Percentiles rank a stretch among this genome's conserved stretches.
These are phyloP conservation scores for Halocynthia roretzi DNA, from an alignment of 23 tunicate genomes.

Conservation along the genomic window DNA sequence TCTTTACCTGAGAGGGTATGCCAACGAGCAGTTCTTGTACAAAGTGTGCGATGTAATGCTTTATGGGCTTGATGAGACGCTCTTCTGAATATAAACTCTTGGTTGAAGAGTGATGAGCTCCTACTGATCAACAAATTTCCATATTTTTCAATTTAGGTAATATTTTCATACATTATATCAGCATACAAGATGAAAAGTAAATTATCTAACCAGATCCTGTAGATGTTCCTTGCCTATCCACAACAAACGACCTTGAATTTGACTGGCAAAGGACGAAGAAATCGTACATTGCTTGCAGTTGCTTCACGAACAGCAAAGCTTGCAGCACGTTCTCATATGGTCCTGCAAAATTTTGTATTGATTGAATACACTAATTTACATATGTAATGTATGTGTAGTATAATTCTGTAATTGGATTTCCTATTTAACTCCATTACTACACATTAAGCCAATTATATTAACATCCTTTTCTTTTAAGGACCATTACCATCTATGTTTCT, in stretches of 20 bases:
- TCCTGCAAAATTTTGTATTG: too few species aligned
- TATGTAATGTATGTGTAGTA: too few species aligned
- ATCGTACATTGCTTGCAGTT: slow-evolving; percentile 85
- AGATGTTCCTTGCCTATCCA: slow-evolving; percentile 34
- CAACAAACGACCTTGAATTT: slow-evolving; percentile 66
- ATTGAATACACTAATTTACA: too few species aligned
- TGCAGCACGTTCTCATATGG: slow-evolving; percentile 9
- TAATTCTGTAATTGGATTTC: too few species aligned
- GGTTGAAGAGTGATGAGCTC: slow-evolving; percentile 64
- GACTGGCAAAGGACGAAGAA: slow-evolving; percentile 83
- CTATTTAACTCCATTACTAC: too few species aligned
- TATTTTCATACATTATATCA: too few species aligned
- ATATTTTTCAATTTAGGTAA: too few species aligned
- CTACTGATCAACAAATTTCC: slow-evolving; percentile 1
- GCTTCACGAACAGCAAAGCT: slow-evolving; percentile 77
- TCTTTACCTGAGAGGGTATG: slow-evolving; percentile 74
- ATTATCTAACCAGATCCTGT: background rate
- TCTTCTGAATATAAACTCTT: slow-evolving; percentile 78
- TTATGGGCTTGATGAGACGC: slow-evolving; percentile 78
- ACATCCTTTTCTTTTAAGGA: too few species aligned
- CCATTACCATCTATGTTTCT: slow-evolving; percentile 48
- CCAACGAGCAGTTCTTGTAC: slow-evolving; percentile 94
- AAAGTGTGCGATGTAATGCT: slow-evolving; percentile 78
- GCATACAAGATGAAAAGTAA: too few species aligned
- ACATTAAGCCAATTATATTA: too few species aligned